These are phyloP conservation scores for Anhinga anhinga DNA, from an alignment of 2,113 vertebrate species.

Conservation along the genomic window DNA sequence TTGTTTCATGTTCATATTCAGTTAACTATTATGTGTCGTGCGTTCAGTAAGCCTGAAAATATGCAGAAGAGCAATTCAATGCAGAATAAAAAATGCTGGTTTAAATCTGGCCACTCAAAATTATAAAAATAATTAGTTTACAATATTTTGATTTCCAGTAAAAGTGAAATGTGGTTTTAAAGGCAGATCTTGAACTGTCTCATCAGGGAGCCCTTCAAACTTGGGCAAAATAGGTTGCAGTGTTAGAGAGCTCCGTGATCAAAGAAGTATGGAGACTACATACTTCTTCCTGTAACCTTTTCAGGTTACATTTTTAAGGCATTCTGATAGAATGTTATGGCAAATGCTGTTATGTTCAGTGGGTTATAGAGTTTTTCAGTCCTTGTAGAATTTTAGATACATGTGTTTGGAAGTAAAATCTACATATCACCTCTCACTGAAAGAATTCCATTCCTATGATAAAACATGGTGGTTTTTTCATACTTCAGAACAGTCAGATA, in stretches of 20 bases:
- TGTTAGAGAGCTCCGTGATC: background rate
- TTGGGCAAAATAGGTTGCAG: background rate
- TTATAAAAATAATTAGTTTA: accelerated
- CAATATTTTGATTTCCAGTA: background rate
- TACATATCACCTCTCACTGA: background rate
- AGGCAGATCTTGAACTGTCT: background rate
- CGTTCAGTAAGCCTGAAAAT: background rate
- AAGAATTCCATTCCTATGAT: background rate
- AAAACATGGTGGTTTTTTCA: background rate
- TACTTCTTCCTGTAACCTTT: background rate
- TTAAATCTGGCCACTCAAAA: background rate
- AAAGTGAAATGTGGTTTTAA: background rate
- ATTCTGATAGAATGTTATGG: background rate
- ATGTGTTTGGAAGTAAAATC: background rate
- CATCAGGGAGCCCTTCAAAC: background rate
- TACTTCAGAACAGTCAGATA: background rate
- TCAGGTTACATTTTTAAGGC: background rate
- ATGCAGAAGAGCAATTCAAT: background rate
- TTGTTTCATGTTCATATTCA: background rate
- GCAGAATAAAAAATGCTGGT: background rate
- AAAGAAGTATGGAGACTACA: accelerated
- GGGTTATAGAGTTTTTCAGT: background rate
- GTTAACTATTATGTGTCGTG: accelerated
- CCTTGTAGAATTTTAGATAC: background rate
- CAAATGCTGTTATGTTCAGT: background rate